Evolutionary conservation across 37 sponge, comb jelly and placozoan genomes (phyloP).

Genomic region (Beroe forskalii): DNA sequence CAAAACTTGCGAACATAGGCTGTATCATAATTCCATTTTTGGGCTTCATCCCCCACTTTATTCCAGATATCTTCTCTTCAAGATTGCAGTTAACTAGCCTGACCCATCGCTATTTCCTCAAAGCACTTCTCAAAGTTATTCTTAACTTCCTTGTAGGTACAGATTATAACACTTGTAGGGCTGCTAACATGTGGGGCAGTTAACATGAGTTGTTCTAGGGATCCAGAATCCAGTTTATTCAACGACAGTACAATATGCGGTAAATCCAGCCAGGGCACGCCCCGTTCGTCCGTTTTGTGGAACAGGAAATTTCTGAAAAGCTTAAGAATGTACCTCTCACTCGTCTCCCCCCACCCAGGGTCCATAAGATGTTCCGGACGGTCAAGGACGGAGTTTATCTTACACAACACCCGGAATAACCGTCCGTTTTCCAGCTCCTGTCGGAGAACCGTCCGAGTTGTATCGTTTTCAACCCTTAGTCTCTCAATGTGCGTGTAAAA

Average conservation of each 20-base stretch:
- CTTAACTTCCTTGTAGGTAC: conserved; percentile 78
- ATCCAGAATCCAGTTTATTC: conserved; percentile 88
- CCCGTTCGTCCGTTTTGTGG: conserved; percentile 79
- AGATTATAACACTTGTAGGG: conserved; percentile 76
- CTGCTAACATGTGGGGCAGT: conserved; percentile 79
- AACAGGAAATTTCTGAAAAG: conserved; percentile 85
- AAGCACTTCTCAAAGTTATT: conserved; percentile 74
- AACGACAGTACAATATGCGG: conserved; percentile 81
- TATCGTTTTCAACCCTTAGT: conserved; percentile 66
- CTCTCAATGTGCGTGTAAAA: conserved; percentile 70
- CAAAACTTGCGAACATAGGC: too few species aligned
- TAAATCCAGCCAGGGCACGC: conserved; percentile 85
- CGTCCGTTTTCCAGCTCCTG: conserved; percentile 89
- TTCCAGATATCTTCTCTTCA: too few species aligned
- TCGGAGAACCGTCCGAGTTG: conserved; percentile 71
- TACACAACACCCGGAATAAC: conserved; percentile 76
- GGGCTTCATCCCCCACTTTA: too few species aligned
- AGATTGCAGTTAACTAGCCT: neutral
- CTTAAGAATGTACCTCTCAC: conserved; percentile 85
- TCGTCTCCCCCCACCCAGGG: conserved; percentile 83
- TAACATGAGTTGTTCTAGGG: conserved; percentile 70
- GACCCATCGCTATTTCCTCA: conserved; percentile 65
- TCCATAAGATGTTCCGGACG: conserved; percentile 74
- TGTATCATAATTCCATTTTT: too few species aligned
- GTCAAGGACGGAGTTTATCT: conserved; percentile 81